Evolutionary conservation across 2,113 vertebrate genomes (phyloP), one percentile per base, ranked within the genome.

Genomic region (Hemibagrus wyckioides): DNA sequence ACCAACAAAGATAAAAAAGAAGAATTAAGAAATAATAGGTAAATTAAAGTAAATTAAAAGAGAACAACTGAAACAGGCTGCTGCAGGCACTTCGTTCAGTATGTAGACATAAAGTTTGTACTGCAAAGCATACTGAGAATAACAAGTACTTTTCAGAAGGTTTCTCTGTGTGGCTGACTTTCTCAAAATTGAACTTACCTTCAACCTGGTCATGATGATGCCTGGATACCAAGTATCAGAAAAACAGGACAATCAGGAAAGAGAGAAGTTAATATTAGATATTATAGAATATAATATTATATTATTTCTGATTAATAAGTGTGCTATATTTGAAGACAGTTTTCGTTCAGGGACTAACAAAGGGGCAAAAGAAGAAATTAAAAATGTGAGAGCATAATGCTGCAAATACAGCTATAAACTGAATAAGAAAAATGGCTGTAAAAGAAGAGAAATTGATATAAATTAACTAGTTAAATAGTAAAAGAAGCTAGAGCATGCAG

Each of bases 161-260:
- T 81, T 81, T 81, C 1, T 15, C 4, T 59, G 56, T 25, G 30
- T n/a, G 33, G 9, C 23, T 82, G 13, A 44, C 7, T 4, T 36
- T 2, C 33, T 59, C 8, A 61, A 48, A 54, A 28, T 48, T 8
- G 39, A 59, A 87, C 86, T 81, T 23, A 87, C 77, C 71, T 1
- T 6, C 8, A 71, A 2, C 7, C n/a, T 56, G 57, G 8, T 89
- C 79, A 41, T n/a, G 3, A 65, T 88, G 89, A 41, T 83, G 7
- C 21, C 89, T 88, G 75, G 61, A 88, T 25, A 88, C 54, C 65
- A 2, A 79, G 14, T 28, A 76, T 73, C n/a, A 88, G 44, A 75
- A 54, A 10, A 4, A 25, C n/a, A 44, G 19, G 11, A 15, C 25
- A 52, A 59, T n/a, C n/a, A n/a, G n/a, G 44, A 59, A 67, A 65